Conservation (phyloP, 2,888 invertebrate genomes). For the Nomada fabriciana region DNA sequence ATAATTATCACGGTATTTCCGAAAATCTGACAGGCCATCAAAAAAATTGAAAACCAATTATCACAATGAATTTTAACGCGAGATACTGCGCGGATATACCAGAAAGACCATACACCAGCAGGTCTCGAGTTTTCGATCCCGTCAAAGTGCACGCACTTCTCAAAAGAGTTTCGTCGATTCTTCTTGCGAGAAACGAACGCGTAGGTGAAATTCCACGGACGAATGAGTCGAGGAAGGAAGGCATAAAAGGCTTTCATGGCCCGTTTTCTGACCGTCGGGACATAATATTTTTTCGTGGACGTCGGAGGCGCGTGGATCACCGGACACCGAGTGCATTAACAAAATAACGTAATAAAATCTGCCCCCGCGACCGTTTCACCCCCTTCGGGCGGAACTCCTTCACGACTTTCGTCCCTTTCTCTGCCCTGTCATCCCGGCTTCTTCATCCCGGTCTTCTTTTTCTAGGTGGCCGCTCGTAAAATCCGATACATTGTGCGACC, state of each 20-base stretch:
- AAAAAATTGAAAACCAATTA: no score
- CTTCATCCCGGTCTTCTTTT: conserved; percentile 48
- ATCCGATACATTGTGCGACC: conserved; percentile 78
- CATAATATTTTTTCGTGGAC: conserved; percentile 69
- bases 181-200: background rate
- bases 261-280: conserved; percentile 66
- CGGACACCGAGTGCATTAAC: conserved; percentile 79
- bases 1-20: no score
- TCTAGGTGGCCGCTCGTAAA: conserved; percentile 78
- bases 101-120: no score
- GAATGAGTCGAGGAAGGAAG: conserved; percentile 53
- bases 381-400: background rate
- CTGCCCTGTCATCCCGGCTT: conserved; percentile 27
- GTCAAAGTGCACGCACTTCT: background rate
- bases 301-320: conserved; percentile 65
- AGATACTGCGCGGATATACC: no score
- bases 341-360: conserved; percentile 83
- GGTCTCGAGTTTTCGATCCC: no score
- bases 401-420: background rate
- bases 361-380: conserved; percentile 49
- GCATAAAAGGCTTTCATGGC: conserved; percentile 79
- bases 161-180: conserved; percentile 11
- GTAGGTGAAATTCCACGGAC: conserved; percentile 55
- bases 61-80: no score
- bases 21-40: no score